Conservation (phyloP, 2,888 invertebrate species). For the Drosophila algonquin region DNA sequence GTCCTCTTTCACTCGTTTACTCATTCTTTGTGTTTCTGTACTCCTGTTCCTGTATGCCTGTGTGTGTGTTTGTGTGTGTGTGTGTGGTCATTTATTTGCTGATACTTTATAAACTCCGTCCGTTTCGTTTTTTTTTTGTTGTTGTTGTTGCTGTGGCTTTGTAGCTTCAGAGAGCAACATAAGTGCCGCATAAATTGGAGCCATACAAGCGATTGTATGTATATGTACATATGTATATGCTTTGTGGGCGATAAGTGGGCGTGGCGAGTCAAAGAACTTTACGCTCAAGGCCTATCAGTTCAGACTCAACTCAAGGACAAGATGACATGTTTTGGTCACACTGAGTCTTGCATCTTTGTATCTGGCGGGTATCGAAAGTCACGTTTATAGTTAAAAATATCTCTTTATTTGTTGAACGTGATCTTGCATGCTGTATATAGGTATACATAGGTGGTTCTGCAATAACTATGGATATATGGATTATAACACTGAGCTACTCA, state of each 20-base stretch:
- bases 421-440: too few species aligned
- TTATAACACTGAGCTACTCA: background rate
- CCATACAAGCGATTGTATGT: background rate
- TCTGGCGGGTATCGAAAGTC: too few species aligned
- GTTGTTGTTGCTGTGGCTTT: constrained; percentile 13
- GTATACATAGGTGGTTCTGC: too few species aligned
- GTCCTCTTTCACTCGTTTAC: background rate
- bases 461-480: too few species aligned
- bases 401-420: too few species aligned
- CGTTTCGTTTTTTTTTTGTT: constrained; percentile 31
- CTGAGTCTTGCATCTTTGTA: background rate
- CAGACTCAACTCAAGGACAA: background rate
- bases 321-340: background rate
- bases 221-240: background rate
- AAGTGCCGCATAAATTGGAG: constrained; percentile 31
- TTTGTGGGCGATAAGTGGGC: background rate
- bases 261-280: background rate
- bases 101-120: constrained; percentile 69
- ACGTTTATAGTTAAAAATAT: too few species aligned
- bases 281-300: constrained; percentile 11
- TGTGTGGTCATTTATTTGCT: constrained; percentile 71
- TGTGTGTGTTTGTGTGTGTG: constrained; percentile 7
- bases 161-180: constrained; percentile 28
- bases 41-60: background rate
- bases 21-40: constrained; percentile 1